Conservation (phyloP, 2,888 invertebrate genomes). For the Pasiphila rectangulata region DNA sequence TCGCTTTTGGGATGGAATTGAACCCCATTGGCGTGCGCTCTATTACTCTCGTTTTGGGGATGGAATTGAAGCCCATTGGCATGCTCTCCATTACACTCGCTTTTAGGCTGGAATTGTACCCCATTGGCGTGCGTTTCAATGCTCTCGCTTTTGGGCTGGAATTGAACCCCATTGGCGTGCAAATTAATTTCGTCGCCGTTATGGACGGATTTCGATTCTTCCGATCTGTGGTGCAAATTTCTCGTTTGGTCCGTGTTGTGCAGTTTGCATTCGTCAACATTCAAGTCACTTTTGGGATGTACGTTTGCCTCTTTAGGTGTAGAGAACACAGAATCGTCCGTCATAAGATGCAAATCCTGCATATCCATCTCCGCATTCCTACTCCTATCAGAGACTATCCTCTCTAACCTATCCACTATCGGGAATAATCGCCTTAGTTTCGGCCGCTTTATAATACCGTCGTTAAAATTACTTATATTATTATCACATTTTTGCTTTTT, state of each 20-base stretch:
- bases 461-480: slow-evolving; percentile 45
- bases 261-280: neutral
- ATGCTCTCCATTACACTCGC: no score
- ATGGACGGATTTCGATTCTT: neutral
- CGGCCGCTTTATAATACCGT: slow-evolving; percentile 62
- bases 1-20: no score
- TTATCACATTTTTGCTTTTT: slow-evolving; percentile 79
- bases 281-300: neutral
- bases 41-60: no score
- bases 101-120: no score
- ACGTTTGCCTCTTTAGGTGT: slow-evolving; percentile 38
- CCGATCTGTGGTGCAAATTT: neutral
- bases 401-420: slow-evolving; percentile 60
- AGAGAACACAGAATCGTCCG: slow-evolving; percentile 67
- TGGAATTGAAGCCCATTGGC: no score
- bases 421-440: slow-evolving; percentile 64
- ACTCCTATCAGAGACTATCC: slow-evolving; percentile 59
- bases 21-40: no score
- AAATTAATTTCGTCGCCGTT: no score
- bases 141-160: no score
- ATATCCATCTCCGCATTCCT: slow-evolving; percentile 53
- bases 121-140: no score
- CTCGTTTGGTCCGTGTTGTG: neutral
- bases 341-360: slow-evolving; percentile 57
- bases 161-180: neutral